These are phyloP conservation scores for Asobara japonica DNA, from an alignment of 1,140 invertebrate genomes.

Conservation along the genomic window DNA sequence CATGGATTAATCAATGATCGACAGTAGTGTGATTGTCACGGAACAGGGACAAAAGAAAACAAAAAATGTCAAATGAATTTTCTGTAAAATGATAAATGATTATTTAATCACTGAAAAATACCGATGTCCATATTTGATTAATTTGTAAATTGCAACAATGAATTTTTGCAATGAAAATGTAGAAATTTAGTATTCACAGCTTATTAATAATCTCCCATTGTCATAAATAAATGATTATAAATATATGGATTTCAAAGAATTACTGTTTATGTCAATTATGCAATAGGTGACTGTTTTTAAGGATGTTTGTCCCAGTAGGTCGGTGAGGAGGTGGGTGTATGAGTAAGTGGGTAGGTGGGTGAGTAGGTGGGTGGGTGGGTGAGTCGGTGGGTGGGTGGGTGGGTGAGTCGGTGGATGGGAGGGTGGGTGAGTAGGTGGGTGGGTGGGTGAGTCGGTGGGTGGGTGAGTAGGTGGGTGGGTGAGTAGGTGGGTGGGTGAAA, in stretches of 20 bases:
- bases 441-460: no score
- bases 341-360: no score
- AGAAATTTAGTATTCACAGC: conserved; percentile 10
- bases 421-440: no score
- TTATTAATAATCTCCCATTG: neutral
- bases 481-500: no score
- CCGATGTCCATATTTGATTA: conserved; percentile 4
- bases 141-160: conserved; percentile 35
- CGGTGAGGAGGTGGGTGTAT: no score
- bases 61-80: conserved; percentile 1
- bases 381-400: no score
- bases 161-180: conserved; percentile 25
- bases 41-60: neutral
- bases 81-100: conserved; percentile 14
- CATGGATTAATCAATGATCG: neutral
- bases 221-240: conserved; percentile 18
- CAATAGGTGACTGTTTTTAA: no score
- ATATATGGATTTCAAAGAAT: conserved; percentile 18
- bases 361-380: no score
- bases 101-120: neutral
- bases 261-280: neutral
- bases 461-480: no score
- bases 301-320: no score
- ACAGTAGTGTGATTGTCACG: neutral
- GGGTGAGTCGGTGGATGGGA: no score